These are phyloP conservation scores for Oceanodroma tethys DNA, from an alignment of 2,113 vertebrate species.

Conservation along the genomic window DNA sequence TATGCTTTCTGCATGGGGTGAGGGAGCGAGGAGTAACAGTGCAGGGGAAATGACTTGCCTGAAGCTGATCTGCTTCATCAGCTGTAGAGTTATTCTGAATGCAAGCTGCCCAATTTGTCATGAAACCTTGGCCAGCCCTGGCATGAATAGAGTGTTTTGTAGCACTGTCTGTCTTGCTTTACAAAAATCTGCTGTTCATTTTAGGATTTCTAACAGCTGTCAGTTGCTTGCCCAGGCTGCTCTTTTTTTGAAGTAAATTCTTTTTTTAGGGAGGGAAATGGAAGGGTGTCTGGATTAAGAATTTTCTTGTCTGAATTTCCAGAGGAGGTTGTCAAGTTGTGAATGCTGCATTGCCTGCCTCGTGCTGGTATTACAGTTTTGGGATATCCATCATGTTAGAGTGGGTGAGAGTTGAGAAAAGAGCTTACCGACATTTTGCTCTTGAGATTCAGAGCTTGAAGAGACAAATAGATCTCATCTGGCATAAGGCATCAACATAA, in stretches of 20 bases:
- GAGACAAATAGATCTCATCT: neutral
- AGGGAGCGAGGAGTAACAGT: neutral
- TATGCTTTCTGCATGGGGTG: neutral
- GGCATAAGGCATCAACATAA: neutral
- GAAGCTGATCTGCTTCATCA: slow-evolving; percentile 41
- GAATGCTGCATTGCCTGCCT: neutral
- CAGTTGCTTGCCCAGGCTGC: slow-evolving; percentile 13
- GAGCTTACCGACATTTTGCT: neutral
- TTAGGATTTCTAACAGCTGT: slow-evolving; percentile 38
- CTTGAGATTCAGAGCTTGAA: neutral
- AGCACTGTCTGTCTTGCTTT: slow-evolving; percentile 44
- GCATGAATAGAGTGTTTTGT: slow-evolving; percentile 37
- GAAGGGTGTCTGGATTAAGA: neutral
- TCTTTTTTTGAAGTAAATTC: slow-evolving; percentile 8
- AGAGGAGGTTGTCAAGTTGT: neutral
- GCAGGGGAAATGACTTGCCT: slow-evolving; percentile 10
- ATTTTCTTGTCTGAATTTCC: neutral
- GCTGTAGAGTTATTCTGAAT: neutral
- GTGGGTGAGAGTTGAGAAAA: neutral
- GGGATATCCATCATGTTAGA: neutral
- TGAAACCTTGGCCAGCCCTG: slow-evolving; percentile 50
- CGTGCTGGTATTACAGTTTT: neutral
- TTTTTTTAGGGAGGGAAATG: neutral
- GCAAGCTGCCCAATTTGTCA: slow-evolving; percentile 51
- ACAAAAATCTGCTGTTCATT: slow-evolving; percentile 48